phyloP scores from a whole-genome alignment of 2,113 vertebrate species.

The Artemisiospiza belli region DNA sequence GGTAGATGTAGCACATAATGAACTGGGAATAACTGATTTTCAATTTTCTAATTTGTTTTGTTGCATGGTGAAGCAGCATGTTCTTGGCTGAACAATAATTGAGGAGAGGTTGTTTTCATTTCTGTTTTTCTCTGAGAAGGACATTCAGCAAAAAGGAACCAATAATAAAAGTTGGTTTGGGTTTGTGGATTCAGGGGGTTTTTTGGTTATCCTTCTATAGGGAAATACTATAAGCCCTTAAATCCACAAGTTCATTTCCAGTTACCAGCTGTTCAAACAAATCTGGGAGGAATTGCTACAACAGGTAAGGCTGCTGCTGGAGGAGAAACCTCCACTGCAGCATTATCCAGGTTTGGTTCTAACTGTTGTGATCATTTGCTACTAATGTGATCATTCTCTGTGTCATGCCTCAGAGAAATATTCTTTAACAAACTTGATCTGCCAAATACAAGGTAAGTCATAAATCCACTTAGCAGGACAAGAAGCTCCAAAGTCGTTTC shows the following conservation, averaged over 20 bases:
- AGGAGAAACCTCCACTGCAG: background rate
- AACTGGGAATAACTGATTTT: background rate
- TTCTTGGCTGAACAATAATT: background rate
- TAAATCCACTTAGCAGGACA: background rate
- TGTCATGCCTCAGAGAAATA: background rate
- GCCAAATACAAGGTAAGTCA: background rate
- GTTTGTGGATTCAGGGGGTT: background rate
- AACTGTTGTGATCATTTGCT: background rate
- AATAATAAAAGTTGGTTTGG: background rate
- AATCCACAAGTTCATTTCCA: slow-evolving; percentile 24
- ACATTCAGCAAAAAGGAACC: background rate
- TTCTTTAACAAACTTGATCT: background rate
- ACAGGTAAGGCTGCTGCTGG: background rate
- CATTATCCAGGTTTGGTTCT: background rate
- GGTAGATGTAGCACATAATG: background rate
- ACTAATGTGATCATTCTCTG: background rate
- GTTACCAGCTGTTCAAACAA: slow-evolving; percentile 57
- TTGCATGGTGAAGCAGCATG: background rate
- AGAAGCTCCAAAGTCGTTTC: background rate
- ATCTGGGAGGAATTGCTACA: background rate
- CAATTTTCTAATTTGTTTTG: background rate
- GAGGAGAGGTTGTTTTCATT: background rate
- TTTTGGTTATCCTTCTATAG: background rate
- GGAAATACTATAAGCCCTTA: slow-evolving; percentile 8
- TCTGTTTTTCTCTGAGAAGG: background rate